A percentile compares a stretch with the other conserved stretches of the same genome.
Conservation (phyloP, 2,888 invertebrate species). For the Sussaba pulchella region DNA sequence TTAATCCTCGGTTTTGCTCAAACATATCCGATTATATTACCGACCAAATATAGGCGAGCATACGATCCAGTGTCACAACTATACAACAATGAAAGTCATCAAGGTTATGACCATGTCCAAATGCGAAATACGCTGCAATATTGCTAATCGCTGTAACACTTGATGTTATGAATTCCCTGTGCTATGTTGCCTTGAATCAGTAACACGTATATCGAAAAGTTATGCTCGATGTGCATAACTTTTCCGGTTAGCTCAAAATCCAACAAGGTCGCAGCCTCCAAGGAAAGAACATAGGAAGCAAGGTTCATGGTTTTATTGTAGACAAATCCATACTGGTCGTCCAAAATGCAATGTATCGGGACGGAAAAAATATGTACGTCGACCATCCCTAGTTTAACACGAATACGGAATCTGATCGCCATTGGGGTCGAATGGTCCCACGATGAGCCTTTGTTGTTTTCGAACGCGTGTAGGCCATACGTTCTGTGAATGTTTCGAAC, state of each 20-base stretch:
- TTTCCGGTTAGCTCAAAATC: background rate
- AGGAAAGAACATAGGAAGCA: background rate
- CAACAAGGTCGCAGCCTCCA: conserved; percentile 18
- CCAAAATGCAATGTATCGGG: conserved; percentile 72
- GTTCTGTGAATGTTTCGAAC: background rate
- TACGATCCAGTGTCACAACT: background rate
- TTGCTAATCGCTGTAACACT: conserved; percentile 16
- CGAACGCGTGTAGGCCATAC: background rate
- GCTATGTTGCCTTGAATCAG: too few species aligned
- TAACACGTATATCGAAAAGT: too few species aligned
- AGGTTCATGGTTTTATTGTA: conserved; percentile 52
- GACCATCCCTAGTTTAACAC: conserved; percentile 50
- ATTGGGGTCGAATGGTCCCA: background rate
- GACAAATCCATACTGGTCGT: conserved; percentile 71
- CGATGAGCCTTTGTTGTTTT: background rate
- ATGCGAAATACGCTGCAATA: conserved; percentile 20
- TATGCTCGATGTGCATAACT: background rate
- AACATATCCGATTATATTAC: conserved; percentile 1
- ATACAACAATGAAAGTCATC: conserved; percentile 1
- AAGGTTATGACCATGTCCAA: background rate
- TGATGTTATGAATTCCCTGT: background rate
- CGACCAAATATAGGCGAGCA: too few species aligned
- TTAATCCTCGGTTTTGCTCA: background rate
- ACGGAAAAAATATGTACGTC: conserved; percentile 71
- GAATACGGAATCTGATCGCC: background rate